Conservation (phyloP, 2,113 vertebrate genomes). For the Hippoglossus stenolepis region DNA sequence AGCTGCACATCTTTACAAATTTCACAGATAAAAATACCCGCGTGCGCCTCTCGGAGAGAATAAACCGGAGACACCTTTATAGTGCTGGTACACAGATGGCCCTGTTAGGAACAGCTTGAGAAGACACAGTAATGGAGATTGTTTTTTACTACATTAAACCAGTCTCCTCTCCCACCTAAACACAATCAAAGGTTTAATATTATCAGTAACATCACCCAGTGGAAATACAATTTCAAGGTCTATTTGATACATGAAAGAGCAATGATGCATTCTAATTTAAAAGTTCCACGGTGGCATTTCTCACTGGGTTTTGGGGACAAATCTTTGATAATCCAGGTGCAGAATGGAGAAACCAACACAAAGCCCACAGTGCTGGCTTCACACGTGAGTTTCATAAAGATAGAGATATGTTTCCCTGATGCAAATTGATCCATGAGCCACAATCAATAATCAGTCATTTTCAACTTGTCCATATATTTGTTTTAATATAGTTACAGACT, state of each 20-base stretch:
- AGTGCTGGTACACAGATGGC: slow-evolving; percentile 48
- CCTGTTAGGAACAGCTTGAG: slow-evolving; percentile 58
- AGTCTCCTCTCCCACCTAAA: slow-evolving; percentile 48
- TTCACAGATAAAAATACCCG: slow-evolving; percentile 27
- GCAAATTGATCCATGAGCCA: not conserved
- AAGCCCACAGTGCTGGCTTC: too few relatives aligned
- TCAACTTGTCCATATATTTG: too few relatives aligned
- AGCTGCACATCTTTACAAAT: slow-evolving; percentile 6
- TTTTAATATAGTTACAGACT: too few relatives aligned
- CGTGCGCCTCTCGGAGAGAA: not conserved
- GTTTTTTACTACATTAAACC: slow-evolving; percentile 61
- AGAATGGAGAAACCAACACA: not conserved
- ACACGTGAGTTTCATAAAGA: not conserved
- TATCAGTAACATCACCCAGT: slow-evolving; percentile 59
- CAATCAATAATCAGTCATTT: too few relatives aligned
- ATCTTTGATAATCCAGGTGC: slow-evolving; percentile 50
- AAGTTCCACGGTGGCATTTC: slow-evolving; percentile 17
- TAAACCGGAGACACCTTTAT: slow-evolving; percentile 29
- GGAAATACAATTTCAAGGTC: slow-evolving; percentile 76
- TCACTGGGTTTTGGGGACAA: slow-evolving; percentile 24
- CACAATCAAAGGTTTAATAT: slow-evolving; percentile 60
- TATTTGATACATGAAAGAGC: slow-evolving; percentile 59
- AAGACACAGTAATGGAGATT: slow-evolving; percentile 41
- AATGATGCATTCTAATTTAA: slow-evolving; percentile 56
- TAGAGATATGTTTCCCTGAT: not conserved